Percentiles rank a stretch among this genome's conserved stretches.
Evolutionary conservation across 2,888 invertebrate species (phyloP).

Genomic region (Heliconius aoede): DNA sequence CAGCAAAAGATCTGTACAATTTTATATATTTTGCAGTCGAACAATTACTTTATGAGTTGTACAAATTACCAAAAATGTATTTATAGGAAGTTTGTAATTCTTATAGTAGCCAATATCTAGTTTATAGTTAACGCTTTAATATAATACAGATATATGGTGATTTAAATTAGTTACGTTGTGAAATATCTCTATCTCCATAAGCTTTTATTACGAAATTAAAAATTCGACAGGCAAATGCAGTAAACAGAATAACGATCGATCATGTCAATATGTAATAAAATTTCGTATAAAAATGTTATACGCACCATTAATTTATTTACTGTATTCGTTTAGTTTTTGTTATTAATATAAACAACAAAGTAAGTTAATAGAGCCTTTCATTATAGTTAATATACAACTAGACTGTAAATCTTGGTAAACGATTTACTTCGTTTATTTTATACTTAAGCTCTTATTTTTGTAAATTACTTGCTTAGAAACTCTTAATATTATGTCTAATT

Average conservation of each 20-base stretch:
- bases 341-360: too few species aligned
- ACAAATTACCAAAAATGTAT: background rate
- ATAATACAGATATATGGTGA: background rate
- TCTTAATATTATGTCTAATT: too few species aligned
- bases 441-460: too few species aligned
- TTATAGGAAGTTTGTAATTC: background rate
- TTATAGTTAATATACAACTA: background rate
- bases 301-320: background rate
- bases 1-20: background rate
- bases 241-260: conserved; percentile 23
- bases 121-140: conserved; percentile 26
- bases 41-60: background rate
- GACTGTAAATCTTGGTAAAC: background rate
- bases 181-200: conserved; percentile 31
- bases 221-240: conserved; percentile 41
- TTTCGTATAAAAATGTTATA: background rate
- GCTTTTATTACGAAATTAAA: conserved; percentile 34
- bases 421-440: too few species aligned
- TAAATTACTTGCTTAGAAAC: too few species aligned
- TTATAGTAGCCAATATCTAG: background rate
- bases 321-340: background rate
- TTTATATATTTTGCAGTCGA: background rate
- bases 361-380: background rate
- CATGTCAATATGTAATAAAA: conserved; percentile 12
- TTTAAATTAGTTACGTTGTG: conserved; percentile 20